Conservation (phyloP, 1,140 invertebrate genomes). For the Ctenoplectra terminalis region DNA sequence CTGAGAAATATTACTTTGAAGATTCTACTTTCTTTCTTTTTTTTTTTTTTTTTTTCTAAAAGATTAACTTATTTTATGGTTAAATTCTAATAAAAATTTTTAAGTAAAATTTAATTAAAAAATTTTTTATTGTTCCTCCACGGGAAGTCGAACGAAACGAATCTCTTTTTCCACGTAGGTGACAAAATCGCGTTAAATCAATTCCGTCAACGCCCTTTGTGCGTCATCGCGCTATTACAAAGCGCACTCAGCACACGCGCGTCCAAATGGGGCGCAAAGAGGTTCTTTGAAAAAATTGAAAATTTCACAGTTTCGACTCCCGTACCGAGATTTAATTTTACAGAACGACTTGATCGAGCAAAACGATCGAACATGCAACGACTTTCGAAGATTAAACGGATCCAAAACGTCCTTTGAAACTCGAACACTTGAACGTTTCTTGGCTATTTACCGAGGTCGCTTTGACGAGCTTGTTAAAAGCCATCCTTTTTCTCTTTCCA, state of each 20-base stretch:
- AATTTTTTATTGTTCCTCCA: neutral
- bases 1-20: too few species aligned
- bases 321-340: neutral
- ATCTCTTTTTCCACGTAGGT: neutral
- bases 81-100: too few species aligned
- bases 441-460: neutral
- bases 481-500: neutral
- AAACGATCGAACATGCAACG: neutral
- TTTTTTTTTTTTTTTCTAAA: too few species aligned
- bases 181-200: constrained; percentile 21
- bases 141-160: neutral
- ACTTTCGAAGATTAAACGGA: constrained; percentile 15
- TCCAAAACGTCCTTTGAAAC: constrained; percentile 2
- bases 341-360: neutral
- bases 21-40: too few species aligned
- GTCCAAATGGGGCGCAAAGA: neutral
- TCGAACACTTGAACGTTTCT: constrained; percentile 10
- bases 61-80: too few species aligned
- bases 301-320: neutral
- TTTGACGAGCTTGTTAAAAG: constrained; percentile 26
- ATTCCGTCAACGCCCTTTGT: constrained; percentile 21
- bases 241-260: neutral
- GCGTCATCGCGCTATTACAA: neutral
- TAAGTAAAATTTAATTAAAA: neutral
- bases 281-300: neutral